Base-by-base conservation (phyloP, 2,797 vertebrate species). In the Sebastes hubbsi region DNA sequence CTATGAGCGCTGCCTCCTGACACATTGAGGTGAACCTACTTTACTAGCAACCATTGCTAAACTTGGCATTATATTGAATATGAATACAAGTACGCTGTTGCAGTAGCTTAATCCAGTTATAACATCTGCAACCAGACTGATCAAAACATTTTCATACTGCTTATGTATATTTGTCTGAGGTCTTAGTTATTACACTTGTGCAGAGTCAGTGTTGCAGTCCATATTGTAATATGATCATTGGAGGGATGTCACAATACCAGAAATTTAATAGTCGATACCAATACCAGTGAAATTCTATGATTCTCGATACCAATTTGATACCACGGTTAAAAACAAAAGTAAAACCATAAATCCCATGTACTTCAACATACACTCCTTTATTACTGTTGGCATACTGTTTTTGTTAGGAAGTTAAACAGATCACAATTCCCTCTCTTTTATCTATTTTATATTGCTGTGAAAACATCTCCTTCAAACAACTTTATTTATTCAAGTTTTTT, bases 41-140 rank as follows among this genome's bases (percentile, higher is more conserved):
- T 72, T 77, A 86, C 61, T 59, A 75, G 24, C 70, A 84, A 62
- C 60, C 30, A 38, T 24, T 38, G 75, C 91, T 89, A 89, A 87
- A 88, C 70, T 78, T 83, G 85, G 83, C 29, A 71, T 75, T 79
- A 60, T 62, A 83, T 87, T 42, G 87, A 91, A 83, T 85, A 68
- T 78, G 81, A 87, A 82, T 85, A 77, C 66, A 49, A 75, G 68
- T 22, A 72, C 49, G 64, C 34, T 59, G 55, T 54, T 56, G 49
- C 70, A 38, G 74, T 14, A 24, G 58, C 25, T 32, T 75, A 67
- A 75, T 78, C 65, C 32, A 69, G 16, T 77, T 49, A 56, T 63
- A 30, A 49, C 82, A 38, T 68, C 29, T 70, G 34, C 36, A 65
- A 32, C 22, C 25, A 34, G 36, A 55, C 46, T 72, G 38, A 61